A percentile compares a stretch with the other conserved stretches of the same genome.
phyloP scores from a whole-genome alignment of 2,888 invertebrate species.

The Mamestra brassicae region DNA sequence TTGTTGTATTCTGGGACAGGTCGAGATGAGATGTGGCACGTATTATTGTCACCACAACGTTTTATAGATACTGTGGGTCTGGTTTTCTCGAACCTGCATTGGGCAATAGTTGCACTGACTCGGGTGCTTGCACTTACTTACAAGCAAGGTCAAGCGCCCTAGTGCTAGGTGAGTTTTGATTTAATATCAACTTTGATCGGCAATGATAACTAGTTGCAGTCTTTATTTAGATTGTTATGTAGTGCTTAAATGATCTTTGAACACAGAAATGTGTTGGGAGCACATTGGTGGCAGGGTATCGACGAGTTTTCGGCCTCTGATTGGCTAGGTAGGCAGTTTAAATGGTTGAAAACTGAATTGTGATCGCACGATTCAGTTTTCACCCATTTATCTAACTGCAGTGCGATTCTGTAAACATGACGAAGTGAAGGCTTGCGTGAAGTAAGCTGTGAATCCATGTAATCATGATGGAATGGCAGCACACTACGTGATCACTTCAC shows the following conservation, averaged over 20 bases:
- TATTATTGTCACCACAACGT: slow-evolving; percentile 76
- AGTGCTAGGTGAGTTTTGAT: slow-evolving; percentile 54
- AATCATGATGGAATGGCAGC: too few relatives aligned
- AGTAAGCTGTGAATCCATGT: too few relatives aligned
- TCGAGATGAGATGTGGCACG: slow-evolving; percentile 78
- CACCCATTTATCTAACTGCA: too few relatives aligned
- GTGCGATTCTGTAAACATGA: too few relatives aligned
- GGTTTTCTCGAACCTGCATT: slow-evolving; percentile 82
- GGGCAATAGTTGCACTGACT: slow-evolving; percentile 81
- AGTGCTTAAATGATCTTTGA: not conserved
- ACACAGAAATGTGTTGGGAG: not conserved
- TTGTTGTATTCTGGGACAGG: slow-evolving; percentile 72
- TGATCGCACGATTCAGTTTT: too few relatives aligned
- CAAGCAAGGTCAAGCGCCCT: slow-evolving; percentile 80
- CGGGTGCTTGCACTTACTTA: slow-evolving; percentile 76
- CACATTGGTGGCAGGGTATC: too few relatives aligned
- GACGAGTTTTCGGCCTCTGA: too few relatives aligned
- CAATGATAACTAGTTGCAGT: not conserved
- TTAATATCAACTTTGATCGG: slow-evolving; percentile 42
- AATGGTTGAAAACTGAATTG: too few relatives aligned
- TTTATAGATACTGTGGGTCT: slow-evolving; percentile 85
- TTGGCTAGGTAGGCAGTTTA: too few relatives aligned
- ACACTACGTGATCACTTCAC: too few relatives aligned
- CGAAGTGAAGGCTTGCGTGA: too few relatives aligned
- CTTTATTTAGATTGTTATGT: slow-evolving; percentile 4